These are phyloP conservation scores for Ditula angustiorana DNA, from an alignment of 2,888 invertebrate genomes.

Conservation along the genomic window DNA sequence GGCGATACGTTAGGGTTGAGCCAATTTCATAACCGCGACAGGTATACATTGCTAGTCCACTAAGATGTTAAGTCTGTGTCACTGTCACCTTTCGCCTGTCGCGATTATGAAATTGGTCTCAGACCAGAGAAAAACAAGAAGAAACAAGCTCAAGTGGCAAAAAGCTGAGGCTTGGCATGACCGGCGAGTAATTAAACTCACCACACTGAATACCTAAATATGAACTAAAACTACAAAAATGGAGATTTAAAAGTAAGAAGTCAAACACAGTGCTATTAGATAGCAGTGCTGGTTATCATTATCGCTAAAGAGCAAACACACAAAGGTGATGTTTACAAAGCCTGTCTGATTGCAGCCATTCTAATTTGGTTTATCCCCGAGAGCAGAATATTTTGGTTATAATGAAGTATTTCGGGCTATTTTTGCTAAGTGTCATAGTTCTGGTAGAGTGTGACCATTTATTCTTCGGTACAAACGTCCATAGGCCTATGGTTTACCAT, in stretches of 20 bases:
- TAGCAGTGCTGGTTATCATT: neutral
- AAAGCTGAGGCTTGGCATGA: too few species aligned
- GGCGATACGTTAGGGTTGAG: too few species aligned
- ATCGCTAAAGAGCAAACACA: constrained; percentile 1
- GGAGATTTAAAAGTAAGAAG: neutral
- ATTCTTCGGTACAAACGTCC: constrained; percentile 65
- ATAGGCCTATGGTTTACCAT: constrained; percentile 57
- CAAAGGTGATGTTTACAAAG: constrained; percentile 1
- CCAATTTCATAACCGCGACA: too few species aligned
- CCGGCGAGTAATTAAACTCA: too few species aligned
- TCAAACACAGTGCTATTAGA: neutral
- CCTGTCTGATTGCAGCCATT: constrained; percentile 11
- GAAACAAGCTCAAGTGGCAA: too few species aligned
- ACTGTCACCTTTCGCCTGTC: too few species aligned
- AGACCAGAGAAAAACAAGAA: too few species aligned
- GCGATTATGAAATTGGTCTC: too few species aligned
- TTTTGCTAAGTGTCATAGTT: constrained; percentile 51
- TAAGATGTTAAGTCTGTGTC: too few species aligned
- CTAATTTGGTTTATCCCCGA: neutral
- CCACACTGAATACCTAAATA: too few species aligned
- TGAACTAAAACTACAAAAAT: too few species aligned
- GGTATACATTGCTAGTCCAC: too few species aligned
- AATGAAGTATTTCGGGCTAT: constrained; percentile 49
- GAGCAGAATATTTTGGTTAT: constrained; percentile 23
- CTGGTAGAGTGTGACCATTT: constrained; percentile 61